Evolutionary conservation across 2,113 vertebrate species (phyloP).

Genomic region (Labeo rohita): DNA sequence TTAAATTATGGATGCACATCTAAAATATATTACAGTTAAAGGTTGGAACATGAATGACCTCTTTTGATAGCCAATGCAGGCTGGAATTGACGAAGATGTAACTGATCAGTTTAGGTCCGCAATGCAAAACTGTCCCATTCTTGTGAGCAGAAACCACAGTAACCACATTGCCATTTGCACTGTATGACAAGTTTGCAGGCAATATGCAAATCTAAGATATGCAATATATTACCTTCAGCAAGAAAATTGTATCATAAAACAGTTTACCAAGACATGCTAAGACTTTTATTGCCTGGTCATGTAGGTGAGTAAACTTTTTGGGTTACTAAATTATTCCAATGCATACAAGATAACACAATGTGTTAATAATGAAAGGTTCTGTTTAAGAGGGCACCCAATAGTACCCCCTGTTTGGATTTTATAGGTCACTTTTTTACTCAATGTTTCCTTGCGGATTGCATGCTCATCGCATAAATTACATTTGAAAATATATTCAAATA

Average conservation of each 20-base stretch:
- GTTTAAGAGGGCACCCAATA: background rate
- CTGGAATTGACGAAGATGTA: background rate
- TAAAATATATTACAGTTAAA: conserved; percentile 10
- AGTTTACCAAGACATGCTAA: conserved; percentile 5
- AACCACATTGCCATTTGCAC: conserved; percentile 40
- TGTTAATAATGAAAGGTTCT: background rate
- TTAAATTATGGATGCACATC: background rate
- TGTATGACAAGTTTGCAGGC: conserved; percentile 43
- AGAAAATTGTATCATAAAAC: conserved; percentile 16
- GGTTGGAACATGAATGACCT: background rate
- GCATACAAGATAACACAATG: background rate
- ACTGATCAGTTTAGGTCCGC: background rate
- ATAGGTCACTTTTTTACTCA: background rate
- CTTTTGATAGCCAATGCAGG: conserved; percentile 21
- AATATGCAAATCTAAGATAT: conserved; percentile 38
- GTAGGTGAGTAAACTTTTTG: background rate
- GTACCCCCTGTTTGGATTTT: background rate
- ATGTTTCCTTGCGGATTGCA: background rate
- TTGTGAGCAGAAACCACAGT: conserved; percentile 39
- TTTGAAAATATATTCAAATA: too few species aligned
- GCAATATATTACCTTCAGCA: conserved; percentile 10
- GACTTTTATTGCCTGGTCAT: background rate
- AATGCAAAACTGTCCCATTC: conserved; percentile 27
- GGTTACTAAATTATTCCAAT: background rate
- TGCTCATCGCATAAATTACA: background rate